phyloP scores from a whole-genome alignment of 2,113 vertebrate genomes.

The Alexandromys fortis region DNA sequence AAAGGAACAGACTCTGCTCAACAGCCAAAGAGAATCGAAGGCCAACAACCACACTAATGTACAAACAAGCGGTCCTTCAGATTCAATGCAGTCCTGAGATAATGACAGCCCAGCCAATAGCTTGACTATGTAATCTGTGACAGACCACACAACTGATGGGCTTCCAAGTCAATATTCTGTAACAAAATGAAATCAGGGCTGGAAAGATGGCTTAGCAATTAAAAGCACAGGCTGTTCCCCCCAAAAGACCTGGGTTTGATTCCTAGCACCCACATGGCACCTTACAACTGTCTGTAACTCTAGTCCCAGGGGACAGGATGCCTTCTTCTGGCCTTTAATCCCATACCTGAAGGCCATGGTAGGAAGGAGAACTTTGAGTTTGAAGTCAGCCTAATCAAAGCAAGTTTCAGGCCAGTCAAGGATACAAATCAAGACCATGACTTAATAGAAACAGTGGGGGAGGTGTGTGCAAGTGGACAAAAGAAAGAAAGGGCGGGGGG shows the following conservation, averaged over 20 bases:
- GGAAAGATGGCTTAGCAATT: background rate
- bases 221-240: background rate
- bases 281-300: background rate
- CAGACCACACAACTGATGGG: background rate
- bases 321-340: background rate
- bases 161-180: background rate
- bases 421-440: background rate
- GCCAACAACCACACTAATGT: background rate
- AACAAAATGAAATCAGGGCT: background rate
- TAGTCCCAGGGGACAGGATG: background rate
- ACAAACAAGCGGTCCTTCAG: background rate
- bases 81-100: background rate
- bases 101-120: background rate
- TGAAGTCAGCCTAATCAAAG: background rate
- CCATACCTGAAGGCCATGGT: background rate
- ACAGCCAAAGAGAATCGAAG: background rate
- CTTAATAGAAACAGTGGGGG: too few relatives aligned
- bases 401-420: background rate
- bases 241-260: background rate
- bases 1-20: background rate
- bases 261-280: background rate
- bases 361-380: background rate
- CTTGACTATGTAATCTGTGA: background rate
- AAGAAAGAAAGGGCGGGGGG: background rate
- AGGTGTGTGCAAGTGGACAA: background rate